Conservation (phyloP, 2,888 invertebrate species). For the Dicranocentrus wangi region DNA sequence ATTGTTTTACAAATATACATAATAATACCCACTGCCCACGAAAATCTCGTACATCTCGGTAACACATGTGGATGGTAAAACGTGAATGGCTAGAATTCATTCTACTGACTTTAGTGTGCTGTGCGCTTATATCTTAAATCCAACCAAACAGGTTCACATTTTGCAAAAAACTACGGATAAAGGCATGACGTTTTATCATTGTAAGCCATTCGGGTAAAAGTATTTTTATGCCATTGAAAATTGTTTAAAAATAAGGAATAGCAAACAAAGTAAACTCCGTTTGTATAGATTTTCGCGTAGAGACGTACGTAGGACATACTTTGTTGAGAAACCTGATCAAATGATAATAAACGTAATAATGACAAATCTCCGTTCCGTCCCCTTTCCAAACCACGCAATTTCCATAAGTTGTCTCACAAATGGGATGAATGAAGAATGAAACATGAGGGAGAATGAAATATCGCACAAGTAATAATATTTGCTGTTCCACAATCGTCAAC, state of each 20-base stretch:
- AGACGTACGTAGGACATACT: not conserved
- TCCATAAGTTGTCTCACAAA: not conserved
- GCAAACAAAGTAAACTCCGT: too few species aligned
- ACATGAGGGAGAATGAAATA: not conserved
- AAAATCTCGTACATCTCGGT: too few species aligned
- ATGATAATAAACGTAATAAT: not conserved
- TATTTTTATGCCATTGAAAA: not conserved
- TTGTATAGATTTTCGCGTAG: not conserved
- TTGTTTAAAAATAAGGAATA: not conserved
- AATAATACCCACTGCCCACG: too few species aligned
- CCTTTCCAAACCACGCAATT: constrained; percentile 20
- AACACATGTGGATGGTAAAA: too few species aligned
- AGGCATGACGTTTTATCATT: not conserved
- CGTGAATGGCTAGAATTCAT: too few species aligned
- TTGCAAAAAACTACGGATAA: not conserved
- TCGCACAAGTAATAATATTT: constrained; percentile 7
- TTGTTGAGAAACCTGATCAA: not conserved
- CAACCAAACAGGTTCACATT: too few species aligned
- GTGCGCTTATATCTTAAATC: too few species aligned
- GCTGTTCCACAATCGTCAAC: constrained; percentile 3
- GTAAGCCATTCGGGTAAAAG: not conserved
- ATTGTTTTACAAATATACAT: too few species aligned
- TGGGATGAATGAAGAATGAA: not conserved
- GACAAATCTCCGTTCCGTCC: not conserved
- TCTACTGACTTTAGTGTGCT: too few species aligned